Conservation (phyloP, 2,888 invertebrate genomes). For the Embidobia sp. region DNA sequence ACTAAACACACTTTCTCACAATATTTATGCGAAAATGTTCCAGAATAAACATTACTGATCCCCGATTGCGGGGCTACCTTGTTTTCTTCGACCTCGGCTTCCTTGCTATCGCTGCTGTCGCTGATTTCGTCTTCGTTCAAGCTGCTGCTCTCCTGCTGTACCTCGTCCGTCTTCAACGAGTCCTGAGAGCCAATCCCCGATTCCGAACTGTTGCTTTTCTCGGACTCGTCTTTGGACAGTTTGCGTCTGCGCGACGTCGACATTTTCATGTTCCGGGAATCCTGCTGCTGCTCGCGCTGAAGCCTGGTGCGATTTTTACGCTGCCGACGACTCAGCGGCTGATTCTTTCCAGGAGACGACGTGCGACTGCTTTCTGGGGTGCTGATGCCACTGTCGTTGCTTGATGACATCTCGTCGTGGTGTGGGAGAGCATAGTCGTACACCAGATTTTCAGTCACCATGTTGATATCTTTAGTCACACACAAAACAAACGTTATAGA, state of each 20-base stretch:
- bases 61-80: background rate
- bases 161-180: conserved; percentile 14
- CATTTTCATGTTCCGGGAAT: background rate
- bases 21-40: background rate
- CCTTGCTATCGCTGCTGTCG: conserved; percentile 31
- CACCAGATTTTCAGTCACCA: conserved; percentile 82
- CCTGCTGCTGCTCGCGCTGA: conserved; percentile 66
- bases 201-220: conserved; percentile 27
- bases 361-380: conserved; percentile 18
- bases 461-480: conserved; percentile 78
- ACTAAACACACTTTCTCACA: conserved; percentile 16
- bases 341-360: conserved; percentile 23
- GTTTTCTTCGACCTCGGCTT: background rate
- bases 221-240: conserved; percentile 9
- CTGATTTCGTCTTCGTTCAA: conserved; percentile 25
- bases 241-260: background rate
- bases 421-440: conserved; percentile 73
- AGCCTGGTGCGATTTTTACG: conserved; percentile 82
- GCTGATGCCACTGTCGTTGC: conserved; percentile 34
- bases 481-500: conserved; percentile 75
- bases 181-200: conserved; percentile 32
- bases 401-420: conserved; percentile 32
- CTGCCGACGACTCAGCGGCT: conserved; percentile 82
- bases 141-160: conserved; percentile 23
- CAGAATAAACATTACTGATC: too few species aligned